Conservation (phyloP, 1,140 invertebrate species). For the Nymphalis io region DNA sequence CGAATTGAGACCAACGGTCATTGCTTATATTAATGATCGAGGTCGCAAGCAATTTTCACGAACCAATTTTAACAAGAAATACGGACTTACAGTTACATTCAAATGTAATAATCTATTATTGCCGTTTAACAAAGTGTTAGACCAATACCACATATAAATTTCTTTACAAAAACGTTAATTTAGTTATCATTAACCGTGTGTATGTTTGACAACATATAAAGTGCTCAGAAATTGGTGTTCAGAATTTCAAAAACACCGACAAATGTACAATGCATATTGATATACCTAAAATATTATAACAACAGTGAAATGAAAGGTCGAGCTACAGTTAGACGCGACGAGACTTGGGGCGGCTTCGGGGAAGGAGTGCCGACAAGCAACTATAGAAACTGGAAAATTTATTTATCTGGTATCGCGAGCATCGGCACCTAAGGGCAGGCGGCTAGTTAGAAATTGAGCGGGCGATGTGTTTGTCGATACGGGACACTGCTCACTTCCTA, state of each 20-base stretch:
- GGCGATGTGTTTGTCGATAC: constrained; percentile 66
- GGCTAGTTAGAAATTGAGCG: constrained; percentile 61
- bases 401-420: constrained; percentile 63
- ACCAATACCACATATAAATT: no score
- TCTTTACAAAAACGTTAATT: no score
- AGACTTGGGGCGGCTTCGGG: constrained; percentile 49
- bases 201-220: no score
- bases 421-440: constrained; percentile 61
- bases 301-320: constrained; percentile 53
- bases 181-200: no score
- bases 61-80: constrained; percentile 17
- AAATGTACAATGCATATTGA: not conserved
- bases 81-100: not conserved
- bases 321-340: constrained; percentile 57
- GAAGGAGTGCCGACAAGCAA: constrained; percentile 53
- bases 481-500: constrained; percentile 75
- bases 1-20: constrained; percentile 53
- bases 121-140: not conserved
- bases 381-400: constrained; percentile 62
- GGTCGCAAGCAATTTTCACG: constrained; percentile 46
- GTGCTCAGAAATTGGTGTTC: no score
- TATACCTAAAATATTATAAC: constrained; percentile 33
- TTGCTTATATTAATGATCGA: constrained; percentile 39
- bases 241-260: not conserved
- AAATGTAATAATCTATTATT: not conserved